phyloP scores from a whole-genome alignment of 2,113 vertebrate species.

The Calyptommatus sinebrachiatus region DNA sequence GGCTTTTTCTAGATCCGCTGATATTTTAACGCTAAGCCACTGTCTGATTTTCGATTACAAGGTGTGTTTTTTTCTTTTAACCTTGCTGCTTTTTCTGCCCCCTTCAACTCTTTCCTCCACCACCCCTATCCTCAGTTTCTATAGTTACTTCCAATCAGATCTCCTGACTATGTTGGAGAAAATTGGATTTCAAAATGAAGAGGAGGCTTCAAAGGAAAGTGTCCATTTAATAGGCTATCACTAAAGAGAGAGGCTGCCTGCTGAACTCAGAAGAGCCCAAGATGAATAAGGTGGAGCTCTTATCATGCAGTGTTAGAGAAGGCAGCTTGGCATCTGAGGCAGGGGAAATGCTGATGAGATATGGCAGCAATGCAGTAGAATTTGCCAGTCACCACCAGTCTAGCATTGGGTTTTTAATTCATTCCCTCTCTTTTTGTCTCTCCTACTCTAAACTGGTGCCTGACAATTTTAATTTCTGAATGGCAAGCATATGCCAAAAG shows the following conservation, averaged over 20 bases:
- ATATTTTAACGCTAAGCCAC: slow-evolving; percentile 61
- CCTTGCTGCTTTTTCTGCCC: slow-evolving; percentile 58
- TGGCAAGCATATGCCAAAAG: not conserved
- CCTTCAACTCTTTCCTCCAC: slow-evolving; percentile 45
- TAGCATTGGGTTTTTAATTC: not conserved
- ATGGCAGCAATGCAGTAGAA: slow-evolving; percentile 37
- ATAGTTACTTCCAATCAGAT: slow-evolving; percentile 73
- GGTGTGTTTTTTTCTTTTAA: slow-evolving; percentile 12
- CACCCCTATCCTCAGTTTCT: slow-evolving; percentile 65
- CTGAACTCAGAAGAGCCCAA: slow-evolving; percentile 60
- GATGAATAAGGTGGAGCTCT: slow-evolving; percentile 62
- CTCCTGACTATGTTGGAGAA: slow-evolving; percentile 56
- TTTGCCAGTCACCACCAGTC: slow-evolving; percentile 37
- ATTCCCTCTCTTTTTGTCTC: not conserved
- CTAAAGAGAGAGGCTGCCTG: slow-evolving; percentile 67
- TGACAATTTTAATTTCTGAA: slow-evolving; percentile 26
- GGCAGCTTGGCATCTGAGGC: slow-evolving; percentile 58
- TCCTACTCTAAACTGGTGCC: slow-evolving; percentile 1
- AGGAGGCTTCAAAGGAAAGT: slow-evolving; percentile 77
- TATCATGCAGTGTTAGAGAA: slow-evolving; percentile 47
- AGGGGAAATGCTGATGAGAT: slow-evolving; percentile 41
- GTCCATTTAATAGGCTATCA: slow-evolving; percentile 76
- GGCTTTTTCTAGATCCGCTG: slow-evolving; percentile 54
- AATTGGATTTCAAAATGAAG: slow-evolving; percentile 76
- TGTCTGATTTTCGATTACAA: slow-evolving; percentile 47